A percentile compares a stretch with the other conserved stretches of the same genome.
These are phyloP conservation scores for Avahi laniger DNA, from an alignment of 2,797 vertebrate genomes.

Conservation along the genomic window DNA sequence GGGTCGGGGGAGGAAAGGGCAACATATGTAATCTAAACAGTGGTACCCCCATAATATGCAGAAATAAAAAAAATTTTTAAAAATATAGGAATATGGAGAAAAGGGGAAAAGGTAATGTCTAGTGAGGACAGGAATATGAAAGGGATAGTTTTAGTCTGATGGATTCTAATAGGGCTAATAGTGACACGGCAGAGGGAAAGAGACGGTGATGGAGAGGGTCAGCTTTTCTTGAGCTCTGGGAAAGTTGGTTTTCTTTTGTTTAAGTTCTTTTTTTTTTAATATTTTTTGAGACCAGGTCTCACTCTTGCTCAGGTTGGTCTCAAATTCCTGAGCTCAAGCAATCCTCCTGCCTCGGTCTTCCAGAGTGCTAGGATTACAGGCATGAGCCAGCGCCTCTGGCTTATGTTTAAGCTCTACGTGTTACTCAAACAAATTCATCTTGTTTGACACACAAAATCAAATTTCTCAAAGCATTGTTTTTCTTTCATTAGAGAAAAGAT, in stretches of 20 bases:
- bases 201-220: not conserved
- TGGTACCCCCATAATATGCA: no score
- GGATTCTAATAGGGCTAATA: not conserved
- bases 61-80: not conserved
- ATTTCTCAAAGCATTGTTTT: slow-evolving; percentile 43
- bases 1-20: no score
- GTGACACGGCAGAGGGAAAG: not conserved
- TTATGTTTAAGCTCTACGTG: not conserved
- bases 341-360: no score
- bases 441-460: slow-evolving; percentile 44
- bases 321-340: no score
- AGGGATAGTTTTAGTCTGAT: not conserved
- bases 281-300: no score
- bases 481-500: slow-evolving; percentile 16
- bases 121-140: not conserved
- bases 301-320: no score
- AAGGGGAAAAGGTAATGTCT: not conserved
- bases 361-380: no score
- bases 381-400: no score
- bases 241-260: slow-evolving; percentile 39
- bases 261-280: not conserved
- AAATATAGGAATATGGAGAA: slow-evolving; percentile 1
- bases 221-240: not conserved
- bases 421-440: slow-evolving; percentile 48
- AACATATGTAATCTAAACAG: no score